Base-by-base conservation (phyloP, 2,888 invertebrate species). In the Notocelia uddmanniana region DNA sequence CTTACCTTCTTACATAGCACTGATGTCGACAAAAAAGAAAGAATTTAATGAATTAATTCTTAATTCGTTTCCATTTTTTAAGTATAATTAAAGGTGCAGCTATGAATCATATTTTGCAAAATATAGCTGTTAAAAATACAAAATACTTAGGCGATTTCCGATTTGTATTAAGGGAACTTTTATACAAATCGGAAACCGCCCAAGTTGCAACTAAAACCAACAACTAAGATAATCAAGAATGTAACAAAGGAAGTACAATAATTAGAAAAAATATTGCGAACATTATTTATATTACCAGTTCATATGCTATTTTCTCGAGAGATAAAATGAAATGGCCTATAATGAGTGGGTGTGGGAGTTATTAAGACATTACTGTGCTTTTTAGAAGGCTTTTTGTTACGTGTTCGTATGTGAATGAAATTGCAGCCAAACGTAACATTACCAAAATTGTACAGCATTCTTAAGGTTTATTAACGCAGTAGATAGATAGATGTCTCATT, bases 361-460 rank as follows among this genome's bases (percentile, higher is more conserved):
- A 68, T 68, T 60, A 54, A 68, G 68, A 68, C 60, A 60, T 68
- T 60, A 68, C 59, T 3, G 60, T 26, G 18, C 11, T 60, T 45
- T 37, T 52, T n/a, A 54, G 52, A 64, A 10, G 15, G 37, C 50
- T 37, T 54, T 64, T 34, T 64, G 52, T 54, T 64, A 37, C 52
- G 52, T 60, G 26, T 9, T 48, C 41, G 18, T 63, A 52, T 63
- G 34, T 37, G 64, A 64, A 52, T 37, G 10, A 37, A n/a, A 52
- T 55, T 26, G 15, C 26, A 9, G 15, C 26, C n/a, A 55, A 26
- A 45, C 6, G n/a, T 45, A 45, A 45, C 1, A 45, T n/a, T 45
- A 45, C 45, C n/a, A 31, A 31, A n/a, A 31, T 31, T 31, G 31
- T 31, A 31, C 31, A 31, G 31, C 31, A 31, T 31, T 6, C 8